These are phyloP conservation scores for Sebastes cheni DNA, from an alignment of 2,797 vertebrate species.

Conservation along the genomic window DNA sequence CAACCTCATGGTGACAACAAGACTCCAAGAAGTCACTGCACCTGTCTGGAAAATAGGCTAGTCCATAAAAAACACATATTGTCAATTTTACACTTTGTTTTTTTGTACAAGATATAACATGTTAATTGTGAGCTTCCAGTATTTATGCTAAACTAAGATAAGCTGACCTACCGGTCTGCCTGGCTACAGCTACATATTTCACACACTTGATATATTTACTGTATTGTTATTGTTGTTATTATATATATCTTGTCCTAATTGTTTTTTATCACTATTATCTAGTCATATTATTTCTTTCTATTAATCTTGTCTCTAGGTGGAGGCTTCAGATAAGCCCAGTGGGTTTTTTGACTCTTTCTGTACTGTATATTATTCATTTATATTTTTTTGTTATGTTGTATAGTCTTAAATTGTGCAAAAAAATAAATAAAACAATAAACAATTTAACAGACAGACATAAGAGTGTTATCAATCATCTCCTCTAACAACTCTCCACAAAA, in stretches of 20 bases:
- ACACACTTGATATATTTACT: no score
- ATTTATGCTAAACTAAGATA: background rate
- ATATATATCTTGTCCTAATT: no score
- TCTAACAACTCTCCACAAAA: background rate
- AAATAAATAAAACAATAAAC: no score
- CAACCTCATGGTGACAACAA: background rate
- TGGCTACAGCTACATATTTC: background rate
- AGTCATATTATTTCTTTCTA: no score
- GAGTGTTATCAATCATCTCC: background rate
- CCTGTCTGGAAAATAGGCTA: accelerated
- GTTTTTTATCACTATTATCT: no score
- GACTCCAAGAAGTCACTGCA: background rate
- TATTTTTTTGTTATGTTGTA: no score
- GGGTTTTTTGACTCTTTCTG: no score
- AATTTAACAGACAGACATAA: background rate
- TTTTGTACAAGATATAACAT: background rate
- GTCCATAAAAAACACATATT: background rate
- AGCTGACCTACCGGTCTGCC: background rate
- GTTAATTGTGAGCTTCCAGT: background rate
- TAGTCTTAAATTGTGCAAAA: no score
- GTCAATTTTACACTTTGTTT: background rate
- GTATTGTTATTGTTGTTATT: no score
- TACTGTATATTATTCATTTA: no score
- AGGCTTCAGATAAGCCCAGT: no score
- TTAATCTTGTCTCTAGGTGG: no score